Conservation (phyloP, 2,888 invertebrate genomes). For the Drosophila austrosaltans region DNA sequence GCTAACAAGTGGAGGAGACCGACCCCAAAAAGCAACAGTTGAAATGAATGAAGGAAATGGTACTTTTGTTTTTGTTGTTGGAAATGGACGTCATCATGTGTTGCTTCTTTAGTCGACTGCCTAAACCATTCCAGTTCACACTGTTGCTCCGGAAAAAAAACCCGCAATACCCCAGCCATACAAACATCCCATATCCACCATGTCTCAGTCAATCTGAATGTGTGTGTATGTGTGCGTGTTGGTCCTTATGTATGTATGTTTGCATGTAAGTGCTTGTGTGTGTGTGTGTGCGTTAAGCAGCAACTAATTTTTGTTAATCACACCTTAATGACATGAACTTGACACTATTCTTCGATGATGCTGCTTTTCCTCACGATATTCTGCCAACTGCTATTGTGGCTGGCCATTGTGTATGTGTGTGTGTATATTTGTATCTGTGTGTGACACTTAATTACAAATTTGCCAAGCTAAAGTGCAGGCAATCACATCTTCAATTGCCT, state of each 20-base stretch:
- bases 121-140: slow-evolving; percentile 15
- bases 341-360: slow-evolving; percentile 55
- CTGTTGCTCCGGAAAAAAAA: slow-evolving; percentile 13
- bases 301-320: slow-evolving; percentile 77
- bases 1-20: slow-evolving; percentile 76
- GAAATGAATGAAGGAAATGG: slow-evolving; percentile 70
- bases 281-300: slow-evolving; percentile 62
- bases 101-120: slow-evolving; percentile 65
- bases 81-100: slow-evolving; percentile 59
- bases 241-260: neutral
- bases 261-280: slow-evolving; percentile 15
- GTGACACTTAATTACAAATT: slow-evolving; percentile 66
- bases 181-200: neutral
- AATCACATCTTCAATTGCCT: neutral
- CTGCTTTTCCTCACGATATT: slow-evolving; percentile 36
- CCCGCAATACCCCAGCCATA: slow-evolving; percentile 1
- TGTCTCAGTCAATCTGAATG: slow-evolving; percentile 1
- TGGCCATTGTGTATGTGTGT: slow-evolving; percentile 24
- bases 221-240: slow-evolving; percentile 1
- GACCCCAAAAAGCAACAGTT: slow-evolving; percentile 73
- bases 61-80: slow-evolving; percentile 16
- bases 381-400: slow-evolving; percentile 20
- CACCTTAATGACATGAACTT: slow-evolving; percentile 77
- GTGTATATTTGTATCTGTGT: slow-evolving; percentile 26
- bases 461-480: slow-evolving; percentile 34